These are phyloP conservation scores for Uloborus diversus DNA, from an alignment of 1,140 invertebrate genomes.

Conservation along the genomic window DNA sequence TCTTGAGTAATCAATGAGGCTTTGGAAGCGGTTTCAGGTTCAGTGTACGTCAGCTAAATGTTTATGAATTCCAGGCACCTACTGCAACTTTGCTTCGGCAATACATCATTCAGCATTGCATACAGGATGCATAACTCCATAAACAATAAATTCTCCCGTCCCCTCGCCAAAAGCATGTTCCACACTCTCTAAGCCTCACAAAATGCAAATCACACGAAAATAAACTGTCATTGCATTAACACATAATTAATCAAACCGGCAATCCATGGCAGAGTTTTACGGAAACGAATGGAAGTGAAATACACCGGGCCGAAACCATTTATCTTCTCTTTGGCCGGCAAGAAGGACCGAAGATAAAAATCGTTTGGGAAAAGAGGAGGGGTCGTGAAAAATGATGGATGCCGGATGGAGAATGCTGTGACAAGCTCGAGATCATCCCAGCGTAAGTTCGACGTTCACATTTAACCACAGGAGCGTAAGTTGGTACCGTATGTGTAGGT, in stretches of 20 bases:
- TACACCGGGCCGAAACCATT: conserved; percentile 11
- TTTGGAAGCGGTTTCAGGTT: no score
- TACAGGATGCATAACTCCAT: no score
- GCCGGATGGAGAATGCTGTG: conserved; percentile 6
- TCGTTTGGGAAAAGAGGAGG: conserved; percentile 29
- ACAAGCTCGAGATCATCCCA: conserved; percentile 15
- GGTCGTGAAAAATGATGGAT: conserved; percentile 41
- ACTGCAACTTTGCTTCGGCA: no score
- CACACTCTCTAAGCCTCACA: not conserved
- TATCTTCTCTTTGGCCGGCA: conserved; percentile 21
- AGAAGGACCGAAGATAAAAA: conserved; percentile 36
- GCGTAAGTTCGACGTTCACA: not conserved
- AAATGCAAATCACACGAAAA: conserved; percentile 44
- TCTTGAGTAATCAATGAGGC: no score
- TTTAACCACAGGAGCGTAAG: conserved; percentile 23
- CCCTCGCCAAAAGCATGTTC: not conserved
- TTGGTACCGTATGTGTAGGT: conserved; percentile 8
- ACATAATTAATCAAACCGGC: conserved; percentile 34
- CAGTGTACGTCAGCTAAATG: no score
- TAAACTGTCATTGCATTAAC: conserved; percentile 47
- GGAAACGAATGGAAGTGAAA: not conserved
- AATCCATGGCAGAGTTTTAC: conserved; percentile 36
- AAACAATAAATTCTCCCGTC: conserved; percentile 23
- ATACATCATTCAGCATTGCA: no score
- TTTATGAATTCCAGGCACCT: no score